Conservation (phyloP, 2,888 invertebrate genomes). For the Tipula confusa region DNA sequence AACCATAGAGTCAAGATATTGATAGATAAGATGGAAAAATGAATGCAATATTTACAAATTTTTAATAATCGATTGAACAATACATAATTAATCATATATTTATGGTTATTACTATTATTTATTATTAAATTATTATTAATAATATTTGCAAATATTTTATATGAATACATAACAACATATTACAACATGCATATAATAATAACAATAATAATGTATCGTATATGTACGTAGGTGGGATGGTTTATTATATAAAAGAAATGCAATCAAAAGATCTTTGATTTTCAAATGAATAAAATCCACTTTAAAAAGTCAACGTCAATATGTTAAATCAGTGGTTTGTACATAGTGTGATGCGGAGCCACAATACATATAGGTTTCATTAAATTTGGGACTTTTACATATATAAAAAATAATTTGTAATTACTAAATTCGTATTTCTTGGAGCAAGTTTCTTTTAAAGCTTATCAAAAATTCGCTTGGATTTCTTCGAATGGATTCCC, state of each 20-base stretch:
- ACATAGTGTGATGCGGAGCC: too few relatives aligned
- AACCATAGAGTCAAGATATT: slow-evolving; percentile 21
- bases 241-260: not conserved
- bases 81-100: slow-evolving; percentile 20
- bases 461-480: too few relatives aligned
- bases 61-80: not conserved
- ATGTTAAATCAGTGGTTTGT: too few relatives aligned
- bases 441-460: too few relatives aligned
- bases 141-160: not conserved
- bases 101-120: slow-evolving; percentile 12
- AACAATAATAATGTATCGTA: not conserved
- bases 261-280: too few relatives aligned
- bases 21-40: slow-evolving; percentile 9
- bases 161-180: not conserved
- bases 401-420: too few relatives aligned
- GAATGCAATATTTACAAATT: slow-evolving; percentile 3
- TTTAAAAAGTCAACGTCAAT: too few relatives aligned
- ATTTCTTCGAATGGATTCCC: too few relatives aligned
- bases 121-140: not conserved
- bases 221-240: slow-evolving; percentile 15
- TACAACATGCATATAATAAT: not conserved
- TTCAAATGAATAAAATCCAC: too few relatives aligned
- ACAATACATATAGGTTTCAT: too few relatives aligned
- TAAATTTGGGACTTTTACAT: too few relatives aligned
- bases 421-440: too few relatives aligned